Conservation (phyloP, 2,797 vertebrate genomes). For the Tamandua tetradactyla region DNA sequence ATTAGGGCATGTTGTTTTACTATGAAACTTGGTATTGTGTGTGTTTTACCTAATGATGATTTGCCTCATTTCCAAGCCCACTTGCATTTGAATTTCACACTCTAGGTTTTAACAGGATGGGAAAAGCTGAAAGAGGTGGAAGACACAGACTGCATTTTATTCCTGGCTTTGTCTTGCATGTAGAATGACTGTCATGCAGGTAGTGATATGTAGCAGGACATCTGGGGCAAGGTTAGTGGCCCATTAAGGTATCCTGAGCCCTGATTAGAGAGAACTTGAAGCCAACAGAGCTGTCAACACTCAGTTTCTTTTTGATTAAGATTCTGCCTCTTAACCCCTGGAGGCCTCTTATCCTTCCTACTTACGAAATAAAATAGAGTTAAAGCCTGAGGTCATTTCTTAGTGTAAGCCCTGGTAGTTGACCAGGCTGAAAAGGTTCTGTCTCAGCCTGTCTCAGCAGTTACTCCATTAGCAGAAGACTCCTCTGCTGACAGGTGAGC, state of each 20-base stretch:
- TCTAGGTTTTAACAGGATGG: background rate
- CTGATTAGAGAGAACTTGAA: constrained; percentile 50
- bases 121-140: constrained; percentile 5
- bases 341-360: constrained; percentile 54
- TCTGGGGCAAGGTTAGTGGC: constrained; percentile 58
- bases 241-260: constrained; percentile 62
- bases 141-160: constrained; percentile 8
- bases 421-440: constrained; percentile 2
- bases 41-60: constrained; percentile 22
- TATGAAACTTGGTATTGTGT: background rate
- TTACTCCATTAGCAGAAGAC: constrained; percentile 27
- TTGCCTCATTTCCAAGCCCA: constrained; percentile 26
- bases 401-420: constrained; percentile 25
- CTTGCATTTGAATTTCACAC: constrained; percentile 36
- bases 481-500: background rate
- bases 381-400: constrained; percentile 54
- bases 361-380: constrained; percentile 52
- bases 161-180: constrained; percentile 29
- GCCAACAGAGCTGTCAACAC: constrained; percentile 55
- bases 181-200: background rate
- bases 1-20: background rate
- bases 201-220: constrained; percentile 41
- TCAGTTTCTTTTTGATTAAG: constrained; percentile 57
- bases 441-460: constrained; percentile 3
- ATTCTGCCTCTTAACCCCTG: constrained; percentile 49